phyloP scores from a whole-genome alignment of 64 coral and sea anemone genomes.

The Pachyseris speciosa region DNA sequence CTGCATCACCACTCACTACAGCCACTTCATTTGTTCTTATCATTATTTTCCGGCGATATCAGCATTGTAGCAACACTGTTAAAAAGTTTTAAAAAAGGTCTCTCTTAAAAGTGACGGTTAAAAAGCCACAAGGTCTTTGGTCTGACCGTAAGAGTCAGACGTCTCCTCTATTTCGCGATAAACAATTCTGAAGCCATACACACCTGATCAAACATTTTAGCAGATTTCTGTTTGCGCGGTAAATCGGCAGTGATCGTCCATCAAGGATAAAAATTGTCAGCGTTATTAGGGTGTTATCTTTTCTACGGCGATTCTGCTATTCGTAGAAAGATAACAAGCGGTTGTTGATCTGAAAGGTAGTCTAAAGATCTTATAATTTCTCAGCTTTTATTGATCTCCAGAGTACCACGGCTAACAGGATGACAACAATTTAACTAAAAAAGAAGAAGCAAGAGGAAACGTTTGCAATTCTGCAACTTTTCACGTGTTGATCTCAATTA shows the following conservation, averaged over 20 bases:
- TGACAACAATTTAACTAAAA: background rate
- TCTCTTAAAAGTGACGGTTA: background rate
- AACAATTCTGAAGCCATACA: background rate
- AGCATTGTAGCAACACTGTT: too few species aligned
- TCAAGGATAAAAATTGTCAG: background rate
- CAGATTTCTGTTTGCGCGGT: background rate
- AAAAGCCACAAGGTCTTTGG: background rate
- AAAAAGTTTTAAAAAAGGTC: too few species aligned
- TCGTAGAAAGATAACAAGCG: too few species aligned
- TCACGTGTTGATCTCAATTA: too few species aligned
- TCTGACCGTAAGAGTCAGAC: background rate
- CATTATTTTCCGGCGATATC: too few species aligned
- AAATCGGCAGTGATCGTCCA: background rate
- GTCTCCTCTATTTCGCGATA: background rate
- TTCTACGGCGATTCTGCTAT: background rate
- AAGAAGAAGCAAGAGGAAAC: background rate
- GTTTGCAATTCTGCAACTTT: too few species aligned
- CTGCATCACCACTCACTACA: background rate
- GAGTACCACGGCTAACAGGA: background rate
- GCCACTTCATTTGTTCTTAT: too few species aligned
- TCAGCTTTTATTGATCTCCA: background rate
- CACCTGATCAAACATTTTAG: constrained; percentile 21
- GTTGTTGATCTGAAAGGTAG: too few species aligned
- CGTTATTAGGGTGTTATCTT: background rate
- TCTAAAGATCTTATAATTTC: background rate